Conservation (phyloP, 2,888 invertebrate species). For the Mythimna vitellina region DNA sequence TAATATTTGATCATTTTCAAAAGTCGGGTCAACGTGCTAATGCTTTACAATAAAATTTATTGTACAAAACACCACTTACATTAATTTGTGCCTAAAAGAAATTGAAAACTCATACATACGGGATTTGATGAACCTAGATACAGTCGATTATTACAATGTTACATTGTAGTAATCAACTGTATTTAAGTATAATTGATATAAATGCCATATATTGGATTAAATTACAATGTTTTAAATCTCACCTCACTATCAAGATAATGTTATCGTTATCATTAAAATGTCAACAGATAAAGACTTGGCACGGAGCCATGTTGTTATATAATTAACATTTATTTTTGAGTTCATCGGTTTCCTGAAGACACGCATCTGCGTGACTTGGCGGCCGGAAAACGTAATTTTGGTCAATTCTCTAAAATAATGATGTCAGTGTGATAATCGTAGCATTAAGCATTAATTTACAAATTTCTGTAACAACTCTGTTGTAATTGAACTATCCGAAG, state of each 20-base stretch:
- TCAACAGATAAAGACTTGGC: conserved; percentile 32
- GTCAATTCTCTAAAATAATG: conserved; percentile 15
- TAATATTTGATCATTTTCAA: conserved; percentile 15
- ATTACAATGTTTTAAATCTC: conserved; percentile 38
- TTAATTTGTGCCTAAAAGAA: neutral
- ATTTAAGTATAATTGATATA: conserved; percentile 22
- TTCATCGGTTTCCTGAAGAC: conserved; percentile 6
- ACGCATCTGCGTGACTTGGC: conserved; percentile 4
- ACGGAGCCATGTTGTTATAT: conserved; percentile 27
- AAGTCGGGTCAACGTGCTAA: neutral
- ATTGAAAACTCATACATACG: conserved; percentile 7
- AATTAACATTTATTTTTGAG: conserved; percentile 25
- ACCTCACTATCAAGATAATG: conserved; percentile 40
- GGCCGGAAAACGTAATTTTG: conserved; percentile 6
- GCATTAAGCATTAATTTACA: neutral
- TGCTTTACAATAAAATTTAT: neutral
- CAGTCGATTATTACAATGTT: neutral
- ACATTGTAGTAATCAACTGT: conserved; percentile 48
- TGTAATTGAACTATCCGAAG: conserved; percentile 6
- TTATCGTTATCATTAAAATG: conserved; percentile 40
- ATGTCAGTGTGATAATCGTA: neutral
- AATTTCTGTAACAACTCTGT: conserved; percentile 6
- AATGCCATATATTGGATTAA: conserved; percentile 39
- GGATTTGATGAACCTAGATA: conserved; percentile 11
- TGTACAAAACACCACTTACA: neutral